Conservation (phyloP, 23 tunicate species). For the Pegea sp. region DNA sequence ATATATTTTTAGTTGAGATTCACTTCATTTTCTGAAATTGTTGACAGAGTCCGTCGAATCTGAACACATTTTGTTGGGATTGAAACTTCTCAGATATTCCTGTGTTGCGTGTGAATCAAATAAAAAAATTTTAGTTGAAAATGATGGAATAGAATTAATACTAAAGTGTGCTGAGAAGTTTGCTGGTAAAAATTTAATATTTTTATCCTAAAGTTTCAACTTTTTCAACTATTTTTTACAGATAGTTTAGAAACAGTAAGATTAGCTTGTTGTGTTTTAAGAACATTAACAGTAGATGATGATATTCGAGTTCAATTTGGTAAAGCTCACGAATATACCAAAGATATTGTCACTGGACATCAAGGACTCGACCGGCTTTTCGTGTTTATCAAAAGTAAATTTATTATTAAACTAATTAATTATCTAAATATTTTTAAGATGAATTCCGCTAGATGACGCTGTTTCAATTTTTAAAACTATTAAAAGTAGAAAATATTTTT, state of each 20-base stretch:
- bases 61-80: too few species aligned
- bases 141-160: background rate
- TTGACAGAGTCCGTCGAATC: too few species aligned
- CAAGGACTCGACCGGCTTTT: conserved; percentile 42
- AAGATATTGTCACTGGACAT: conserved; percentile 40
- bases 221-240: conserved; percentile 3
- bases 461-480: too few species aligned
- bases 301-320: conserved; percentile 75
- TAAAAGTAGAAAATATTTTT: too few species aligned
- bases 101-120: background rate
- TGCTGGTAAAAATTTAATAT: too few species aligned
- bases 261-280: conserved; percentile 40
- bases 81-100: background rate
- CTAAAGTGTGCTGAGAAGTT: too few species aligned
- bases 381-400: conserved; percentile 21
- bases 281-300: conserved; percentile 49
- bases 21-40: too few species aligned
- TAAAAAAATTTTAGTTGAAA: background rate
- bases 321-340: conserved; percentile 67
- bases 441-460: too few species aligned
- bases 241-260: conserved; percentile 13
- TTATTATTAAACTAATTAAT: too few species aligned
- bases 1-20: too few species aligned
- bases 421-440: too few species aligned
- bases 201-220: too few species aligned